Conservation (phyloP, 2,888 invertebrate genomes). For the Drosophila subsilvestris region DNA sequence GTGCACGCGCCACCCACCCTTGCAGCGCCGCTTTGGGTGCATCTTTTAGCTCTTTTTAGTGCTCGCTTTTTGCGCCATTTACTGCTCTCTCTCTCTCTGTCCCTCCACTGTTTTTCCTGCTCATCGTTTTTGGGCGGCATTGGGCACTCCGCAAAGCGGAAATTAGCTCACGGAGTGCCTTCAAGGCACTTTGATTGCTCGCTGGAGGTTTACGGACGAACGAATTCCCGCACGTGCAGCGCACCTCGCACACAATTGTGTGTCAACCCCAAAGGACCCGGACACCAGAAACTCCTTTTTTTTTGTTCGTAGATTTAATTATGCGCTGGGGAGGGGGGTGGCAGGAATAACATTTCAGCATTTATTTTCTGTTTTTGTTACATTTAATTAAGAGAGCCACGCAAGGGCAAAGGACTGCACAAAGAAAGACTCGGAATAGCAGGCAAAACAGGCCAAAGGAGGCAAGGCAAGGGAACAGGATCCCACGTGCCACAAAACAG, state of each 20-base stretch:
- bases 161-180: conserved; percentile 59
- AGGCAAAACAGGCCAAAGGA: neutral
- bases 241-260: conserved; percentile 15
- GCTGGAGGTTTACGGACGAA: neutral
- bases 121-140: neutral
- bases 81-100: neutral
- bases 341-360: conserved; percentile 24
- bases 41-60: neutral
- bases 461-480: neutral
- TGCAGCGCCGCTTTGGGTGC: neutral
- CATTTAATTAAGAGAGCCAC: conserved; percentile 51
- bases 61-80: neutral
- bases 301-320: conserved; percentile 51
- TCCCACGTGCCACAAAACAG: neutral
- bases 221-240: conserved; percentile 19
- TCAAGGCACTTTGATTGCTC: conserved; percentile 49
- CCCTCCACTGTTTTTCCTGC: neutral
- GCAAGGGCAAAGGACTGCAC: conserved; percentile 5
- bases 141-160: conserved; percentile 56
- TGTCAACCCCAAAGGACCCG: neutral
- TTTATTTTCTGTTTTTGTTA: conserved; percentile 15
- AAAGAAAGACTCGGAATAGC: conserved; percentile 4
- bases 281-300: conserved; percentile 7
- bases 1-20: neutral
- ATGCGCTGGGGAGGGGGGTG: conserved; percentile 11